Evolutionary conservation across 2,888 invertebrate species (phyloP), one percentile per base, ranked within the genome.

Genomic region (Allophyes oxyacanthae): DNA sequence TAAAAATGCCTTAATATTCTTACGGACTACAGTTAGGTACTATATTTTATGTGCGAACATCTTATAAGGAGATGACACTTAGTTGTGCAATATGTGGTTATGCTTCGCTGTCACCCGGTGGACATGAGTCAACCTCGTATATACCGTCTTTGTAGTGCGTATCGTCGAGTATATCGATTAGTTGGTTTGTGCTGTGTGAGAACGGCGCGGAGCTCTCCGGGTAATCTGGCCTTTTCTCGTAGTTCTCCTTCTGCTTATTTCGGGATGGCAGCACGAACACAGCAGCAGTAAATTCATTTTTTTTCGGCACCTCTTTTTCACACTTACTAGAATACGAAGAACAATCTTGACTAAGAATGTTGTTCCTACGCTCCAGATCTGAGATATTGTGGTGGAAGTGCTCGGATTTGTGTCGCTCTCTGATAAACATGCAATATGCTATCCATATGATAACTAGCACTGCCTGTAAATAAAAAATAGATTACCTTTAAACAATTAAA

Each of bases 391-490:
- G 87, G 15, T 92, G 92, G 53, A 83, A 82, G 13, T 48, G 63
- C 54, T 91, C 90, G 0, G 90, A 86, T 59, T 88, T 92, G 66
- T 90, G 91, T 20, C 87, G 81, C 58, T 94, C 93, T 52, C 85
- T 86, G 56, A 87, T 77, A 70, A 94, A 94, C 92, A 94, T 90
- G 72, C 91, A 92, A 77, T 89, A 93, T 4, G 89, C 84, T 77
- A 94, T 88, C 90, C 91, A 93, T 33, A 76, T 75, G 25, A 91
- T 53, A 32, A 92, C 85, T 10, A 92, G 58, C 13, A 78, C 81
- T 14, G 92, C 90, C 93, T 93, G 89, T 8, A 54, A 62, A 55
- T 28, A 72, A 75, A 67, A 51, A 59, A 65, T 14, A 34, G 14
- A 15, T 15, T 6, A 34, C 40, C 28, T 1, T 14, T 28, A 32